Evolutionary conservation across 2,888 invertebrate species (phyloP).

Genomic region (Selenia dentaria): DNA sequence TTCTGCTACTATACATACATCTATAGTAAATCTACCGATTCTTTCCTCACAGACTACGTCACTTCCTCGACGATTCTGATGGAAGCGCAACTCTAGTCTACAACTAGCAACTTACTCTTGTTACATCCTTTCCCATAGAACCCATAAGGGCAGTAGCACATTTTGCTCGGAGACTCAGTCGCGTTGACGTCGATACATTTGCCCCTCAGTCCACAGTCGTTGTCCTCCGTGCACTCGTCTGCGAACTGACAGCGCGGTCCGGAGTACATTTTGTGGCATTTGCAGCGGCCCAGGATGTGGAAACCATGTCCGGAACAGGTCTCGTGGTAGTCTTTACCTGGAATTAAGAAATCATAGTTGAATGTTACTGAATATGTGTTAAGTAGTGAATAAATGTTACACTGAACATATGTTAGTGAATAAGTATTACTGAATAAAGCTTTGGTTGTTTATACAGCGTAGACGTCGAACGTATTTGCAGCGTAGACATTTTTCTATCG

Average conservation of each 20-base stretch:
- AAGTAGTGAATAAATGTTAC: too few species aligned
- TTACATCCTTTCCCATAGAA: conserved; percentile 94
- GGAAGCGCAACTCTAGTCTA: too few species aligned
- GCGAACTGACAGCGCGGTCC: conserved; percentile 94
- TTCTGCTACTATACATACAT: too few species aligned
- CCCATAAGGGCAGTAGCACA: conserved; percentile 96
- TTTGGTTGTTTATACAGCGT: too few species aligned
- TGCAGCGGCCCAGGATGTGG: conserved; percentile 90
- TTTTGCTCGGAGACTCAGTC: conserved; percentile 91
- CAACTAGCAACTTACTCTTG: conserved; percentile 91
- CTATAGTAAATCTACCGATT: too few species aligned
- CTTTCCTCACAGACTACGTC: too few species aligned
- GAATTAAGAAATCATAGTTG: conserved; percentile 20
- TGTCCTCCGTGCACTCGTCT: conserved; percentile 94
- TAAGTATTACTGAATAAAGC: too few species aligned
- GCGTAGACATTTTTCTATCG: too few species aligned
- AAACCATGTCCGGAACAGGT: conserved; percentile 94
- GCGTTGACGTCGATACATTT: conserved; percentile 93
- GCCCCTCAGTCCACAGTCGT: conserved; percentile 94
- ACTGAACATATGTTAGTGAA: too few species aligned
- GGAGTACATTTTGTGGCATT: conserved; percentile 92
- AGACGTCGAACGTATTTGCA: too few species aligned
- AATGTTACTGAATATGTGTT: too few species aligned
- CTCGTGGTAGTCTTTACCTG: conserved; percentile 91
- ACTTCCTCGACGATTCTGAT: too few species aligned